phyloP scores from a whole-genome alignment of 2,113 vertebrate genomes.

The Lepisosteus osseus region DNA sequence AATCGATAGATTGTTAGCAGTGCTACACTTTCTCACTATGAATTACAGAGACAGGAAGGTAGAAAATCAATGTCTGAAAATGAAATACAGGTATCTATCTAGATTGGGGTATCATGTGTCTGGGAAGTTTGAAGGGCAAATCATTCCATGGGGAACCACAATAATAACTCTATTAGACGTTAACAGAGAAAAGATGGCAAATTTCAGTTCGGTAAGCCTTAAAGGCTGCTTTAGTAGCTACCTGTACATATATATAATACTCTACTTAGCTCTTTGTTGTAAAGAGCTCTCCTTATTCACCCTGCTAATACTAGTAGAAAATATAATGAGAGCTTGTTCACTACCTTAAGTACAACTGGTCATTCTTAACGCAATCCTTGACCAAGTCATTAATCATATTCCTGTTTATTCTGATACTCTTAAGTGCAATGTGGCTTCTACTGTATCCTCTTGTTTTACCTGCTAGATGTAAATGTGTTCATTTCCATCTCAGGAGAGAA shows the following conservation, averaged over 20 bases:
- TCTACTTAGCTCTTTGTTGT: too few species aligned
- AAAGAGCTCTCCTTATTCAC: too few species aligned
- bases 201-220: neutral
- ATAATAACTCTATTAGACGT: conserved; percentile 46
- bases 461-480: too few species aligned
- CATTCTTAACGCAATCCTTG: too few species aligned
- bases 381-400: too few species aligned
- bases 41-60: conserved; percentile 36
- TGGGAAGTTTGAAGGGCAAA: conserved; percentile 38
- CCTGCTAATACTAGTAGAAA: neutral
- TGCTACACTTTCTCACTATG: conserved; percentile 51
- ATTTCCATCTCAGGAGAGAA: too few species aligned
- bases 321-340: neutral
- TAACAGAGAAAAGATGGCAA: neutral
- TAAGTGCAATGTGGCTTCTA: too few species aligned
- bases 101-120: conserved; percentile 45
- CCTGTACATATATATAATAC: too few species aligned
- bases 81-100: conserved; percentile 60
- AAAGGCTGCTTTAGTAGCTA: neutral
- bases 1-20: conserved; percentile 68
- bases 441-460: too few species aligned
- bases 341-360: too few species aligned
- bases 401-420: too few species aligned
- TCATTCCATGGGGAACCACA: conserved; percentile 40
- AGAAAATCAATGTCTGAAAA: conserved; percentile 57